Conservation (phyloP, 2,888 invertebrate genomes). For the Atrina japonica region DNA sequence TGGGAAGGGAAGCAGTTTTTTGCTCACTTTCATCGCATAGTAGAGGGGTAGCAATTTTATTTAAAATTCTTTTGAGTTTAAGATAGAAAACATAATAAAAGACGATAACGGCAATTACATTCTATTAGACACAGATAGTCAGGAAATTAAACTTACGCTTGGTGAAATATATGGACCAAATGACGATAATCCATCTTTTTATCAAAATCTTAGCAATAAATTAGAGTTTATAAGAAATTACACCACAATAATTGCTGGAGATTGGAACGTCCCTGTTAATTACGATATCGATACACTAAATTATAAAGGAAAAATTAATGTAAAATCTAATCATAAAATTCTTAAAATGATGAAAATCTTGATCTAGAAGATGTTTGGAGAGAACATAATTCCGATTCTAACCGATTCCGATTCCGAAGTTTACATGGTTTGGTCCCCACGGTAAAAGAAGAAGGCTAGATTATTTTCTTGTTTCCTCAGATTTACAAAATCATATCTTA, state of each 20-base stretch:
- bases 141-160: background rate
- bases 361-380: slow-evolving; percentile 16
- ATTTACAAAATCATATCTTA: slow-evolving; percentile 1
- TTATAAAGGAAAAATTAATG: slow-evolving; percentile 16
- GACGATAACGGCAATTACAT: slow-evolving; percentile 21
- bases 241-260: background rate
- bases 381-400: slow-evolving; percentile 2
- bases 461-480: slow-evolving; percentile 29
- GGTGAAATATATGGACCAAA: slow-evolving; percentile 24
- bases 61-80: slow-evolving; percentile 24
- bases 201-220: slow-evolving; percentile 2
- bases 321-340: slow-evolving; percentile 18
- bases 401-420: no score
- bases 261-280: slow-evolving; percentile 6
- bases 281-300: slow-evolving; percentile 16
- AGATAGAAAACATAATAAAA: slow-evolving; percentile 13
- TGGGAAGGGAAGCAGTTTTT: slow-evolving; percentile 18
- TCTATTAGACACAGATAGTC: slow-evolving; percentile 4
- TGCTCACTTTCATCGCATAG: slow-evolving; percentile 1
- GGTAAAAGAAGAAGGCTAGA: slow-evolving; percentile 13
- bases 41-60: slow-evolving; percentile 25
- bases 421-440: slow-evolving; percentile 18
- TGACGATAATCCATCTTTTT: slow-evolving; percentile 16
- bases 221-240: background rate
- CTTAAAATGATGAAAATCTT: slow-evolving; percentile 4